These are phyloP conservation scores for Horisme vitalbata DNA, from an alignment of 2,888 invertebrate species.

Conservation along the genomic window DNA sequence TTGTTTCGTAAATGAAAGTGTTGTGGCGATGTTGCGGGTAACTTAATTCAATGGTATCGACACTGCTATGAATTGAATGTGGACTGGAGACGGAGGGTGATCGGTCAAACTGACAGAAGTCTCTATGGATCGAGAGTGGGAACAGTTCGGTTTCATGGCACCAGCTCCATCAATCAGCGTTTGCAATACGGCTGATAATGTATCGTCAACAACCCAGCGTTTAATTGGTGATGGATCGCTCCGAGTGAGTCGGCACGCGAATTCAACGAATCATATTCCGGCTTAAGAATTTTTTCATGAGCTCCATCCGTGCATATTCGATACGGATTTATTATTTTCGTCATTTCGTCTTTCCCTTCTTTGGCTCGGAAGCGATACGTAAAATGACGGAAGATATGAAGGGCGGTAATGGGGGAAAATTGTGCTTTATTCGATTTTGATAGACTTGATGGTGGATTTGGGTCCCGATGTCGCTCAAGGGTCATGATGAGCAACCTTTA, in stretches of 20 bases:
- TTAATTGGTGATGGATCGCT: slow-evolving; percentile 80
- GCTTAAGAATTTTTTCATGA: slow-evolving; percentile 58
- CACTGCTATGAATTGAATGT: slow-evolving; percentile 46
- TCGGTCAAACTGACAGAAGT: slow-evolving; percentile 67
- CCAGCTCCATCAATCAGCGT: slow-evolving; percentile 74
- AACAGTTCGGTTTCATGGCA: slow-evolving; percentile 47
- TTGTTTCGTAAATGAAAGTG: slow-evolving; percentile 39
- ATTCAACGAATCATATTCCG: slow-evolving; percentile 59
- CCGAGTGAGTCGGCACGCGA: slow-evolving; percentile 47
- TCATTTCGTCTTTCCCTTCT: slow-evolving; percentile 75
- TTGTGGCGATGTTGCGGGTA: slow-evolving; percentile 38
- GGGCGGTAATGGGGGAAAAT: slow-evolving; percentile 81
- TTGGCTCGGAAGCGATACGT: slow-evolving; percentile 79
- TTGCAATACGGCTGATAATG: slow-evolving; percentile 70
- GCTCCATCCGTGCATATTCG: slow-evolving; percentile 72
- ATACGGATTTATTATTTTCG: slow-evolving; percentile 80
- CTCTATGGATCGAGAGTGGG: slow-evolving; percentile 53
- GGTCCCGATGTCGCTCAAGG: slow-evolving; percentile 64
- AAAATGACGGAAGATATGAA: slow-evolving; percentile 80
- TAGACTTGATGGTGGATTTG: slow-evolving; percentile 77
- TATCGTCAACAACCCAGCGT: slow-evolving; percentile 72
- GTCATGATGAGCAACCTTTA: slow-evolving; percentile 45
- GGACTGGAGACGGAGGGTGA: slow-evolving; percentile 41
- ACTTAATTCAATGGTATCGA: slow-evolving; percentile 40
- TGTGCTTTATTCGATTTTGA: slow-evolving; percentile 82